Base-by-base conservation (phyloP, 1,140 invertebrate genomes). In the Brachionus plicatilis region DNA sequence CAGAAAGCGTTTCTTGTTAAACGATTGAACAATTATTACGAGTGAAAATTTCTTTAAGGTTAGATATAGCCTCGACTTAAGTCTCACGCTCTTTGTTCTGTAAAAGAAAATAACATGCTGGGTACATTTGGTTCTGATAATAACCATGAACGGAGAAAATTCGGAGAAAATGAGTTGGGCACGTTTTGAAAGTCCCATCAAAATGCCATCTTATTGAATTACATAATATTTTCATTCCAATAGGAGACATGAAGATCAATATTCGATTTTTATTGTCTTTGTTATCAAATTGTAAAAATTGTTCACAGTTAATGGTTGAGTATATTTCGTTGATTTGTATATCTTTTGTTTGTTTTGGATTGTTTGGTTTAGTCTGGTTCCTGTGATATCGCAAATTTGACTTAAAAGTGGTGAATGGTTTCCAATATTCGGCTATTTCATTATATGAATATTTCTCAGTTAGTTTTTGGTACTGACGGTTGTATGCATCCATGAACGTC, bases 281-380 rank as follows among this genome's bases (percentile, higher is more conserved):
- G 56, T 11, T 65, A 14, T 65, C 56, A 27, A 65, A 65, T 27
- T 65, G n/a, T 65, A 65, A 65, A 65, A 65, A 65, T 65, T 65
- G 56, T 65, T 65, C 56, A 6, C 56, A n/a, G 56, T 65, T 27
- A 27, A 65, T 17, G 8, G 56, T 65, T 27, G 56, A 65, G 56
- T 65, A 65, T 65, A 65, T 65, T 65, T 65, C n/a, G 7, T 65
- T 65, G n/a, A 65, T 65, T 65, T 65, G 56, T 65, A 65, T 65
- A 65, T 65, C 29, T 65, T 65, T 65, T 65, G 56, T 27, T 65
- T 65, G 56, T 65, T 65, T 65, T 65, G 56, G 56, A 27, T 65
- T 65, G 56, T 27, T 65, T 65, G 56, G 56, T 65, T 65, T 65
- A 12, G 56, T 65, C 56, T 65, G 56, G 56, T 65, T 65, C 24